Conservation (phyloP, 2,797 vertebrate genomes). For the Ispidina lecontei region DNA sequence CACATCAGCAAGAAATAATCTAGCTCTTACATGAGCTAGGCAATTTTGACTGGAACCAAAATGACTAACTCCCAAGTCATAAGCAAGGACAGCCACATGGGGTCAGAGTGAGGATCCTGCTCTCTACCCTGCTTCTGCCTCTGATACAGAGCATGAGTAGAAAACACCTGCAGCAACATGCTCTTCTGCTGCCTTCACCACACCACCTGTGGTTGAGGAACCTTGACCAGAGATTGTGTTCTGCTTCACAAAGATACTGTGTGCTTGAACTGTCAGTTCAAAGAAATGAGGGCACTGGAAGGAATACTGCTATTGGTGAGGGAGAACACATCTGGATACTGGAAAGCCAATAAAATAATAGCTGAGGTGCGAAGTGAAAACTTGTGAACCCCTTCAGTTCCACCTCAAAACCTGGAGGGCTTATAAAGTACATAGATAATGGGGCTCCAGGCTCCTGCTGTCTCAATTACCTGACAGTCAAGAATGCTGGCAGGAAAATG, state of each 20-base stretch:
- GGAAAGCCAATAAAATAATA: background rate
- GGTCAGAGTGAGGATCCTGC: background rate
- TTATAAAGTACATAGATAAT: background rate
- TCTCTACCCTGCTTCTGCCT: background rate
- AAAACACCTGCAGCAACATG: background rate
- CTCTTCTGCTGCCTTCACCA: background rate
- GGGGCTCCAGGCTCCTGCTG: background rate
- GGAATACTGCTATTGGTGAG: background rate
- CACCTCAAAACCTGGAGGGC: background rate
- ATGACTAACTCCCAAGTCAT: background rate
- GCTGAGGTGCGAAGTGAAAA: conserved; percentile 1
- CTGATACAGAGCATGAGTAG: background rate
- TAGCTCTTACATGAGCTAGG: background rate
- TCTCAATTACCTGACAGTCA: background rate
- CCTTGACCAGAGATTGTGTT: background rate
- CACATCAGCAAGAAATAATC: background rate
- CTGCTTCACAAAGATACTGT: background rate
- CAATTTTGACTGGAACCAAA: background rate
- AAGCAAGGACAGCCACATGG: background rate
- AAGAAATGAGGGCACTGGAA: background rate
- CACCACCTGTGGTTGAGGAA: background rate
- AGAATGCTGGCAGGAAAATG: conserved; percentile 12
- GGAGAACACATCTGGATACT: background rate
- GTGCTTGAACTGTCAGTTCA: background rate
- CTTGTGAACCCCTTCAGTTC: background rate